A percentile compares a stretch with the other conserved stretches of the same genome.
These are phyloP conservation scores for Osmerus eperlanus DNA, from an alignment of 2,113 vertebrate species.

Conservation along the genomic window DNA sequence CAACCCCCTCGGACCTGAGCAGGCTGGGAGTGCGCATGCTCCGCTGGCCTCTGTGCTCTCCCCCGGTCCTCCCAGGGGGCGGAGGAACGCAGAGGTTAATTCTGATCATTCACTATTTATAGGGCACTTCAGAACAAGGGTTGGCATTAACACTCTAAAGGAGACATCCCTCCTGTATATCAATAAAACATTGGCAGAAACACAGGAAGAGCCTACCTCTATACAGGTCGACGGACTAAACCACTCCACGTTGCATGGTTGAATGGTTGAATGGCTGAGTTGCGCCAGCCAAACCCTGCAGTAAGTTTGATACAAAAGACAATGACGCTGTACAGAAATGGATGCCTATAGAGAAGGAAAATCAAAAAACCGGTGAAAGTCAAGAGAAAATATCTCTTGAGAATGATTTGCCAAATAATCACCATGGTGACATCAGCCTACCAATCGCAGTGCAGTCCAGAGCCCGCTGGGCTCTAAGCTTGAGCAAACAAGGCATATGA, in stretches of 20 bases:
- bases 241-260: slow-evolving; percentile 6
- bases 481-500: slow-evolving; percentile 73
- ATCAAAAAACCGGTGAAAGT: background rate
- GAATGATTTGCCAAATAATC: slow-evolving; percentile 33
- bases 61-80: slow-evolving; percentile 52
- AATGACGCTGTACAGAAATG: background rate
- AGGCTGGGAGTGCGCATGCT: slow-evolving; percentile 52
- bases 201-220: slow-evolving; percentile 68
- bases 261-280: slow-evolving; percentile 10
- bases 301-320: slow-evolving; percentile 3
- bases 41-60: slow-evolving; percentile 65
- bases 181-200: slow-evolving; percentile 71
- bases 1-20: slow-evolving; percentile 62
- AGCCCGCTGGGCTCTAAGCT: slow-evolving; percentile 51
- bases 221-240: slow-evolving; percentile 37
- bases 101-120: slow-evolving; percentile 74
- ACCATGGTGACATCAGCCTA: slow-evolving; percentile 53
- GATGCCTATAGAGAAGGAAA: background rate
- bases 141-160: slow-evolving; percentile 75
- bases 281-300: background rate
- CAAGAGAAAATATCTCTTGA: background rate
- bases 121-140: slow-evolving; percentile 70
- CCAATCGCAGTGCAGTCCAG: slow-evolving; percentile 61
- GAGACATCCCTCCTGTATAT: slow-evolving; percentile 68
- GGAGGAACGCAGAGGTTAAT: slow-evolving; percentile 69